These are phyloP conservation scores for Ammodytes dubius DNA, from an alignment of 2,113 vertebrate species.

Conservation along the genomic window DNA sequence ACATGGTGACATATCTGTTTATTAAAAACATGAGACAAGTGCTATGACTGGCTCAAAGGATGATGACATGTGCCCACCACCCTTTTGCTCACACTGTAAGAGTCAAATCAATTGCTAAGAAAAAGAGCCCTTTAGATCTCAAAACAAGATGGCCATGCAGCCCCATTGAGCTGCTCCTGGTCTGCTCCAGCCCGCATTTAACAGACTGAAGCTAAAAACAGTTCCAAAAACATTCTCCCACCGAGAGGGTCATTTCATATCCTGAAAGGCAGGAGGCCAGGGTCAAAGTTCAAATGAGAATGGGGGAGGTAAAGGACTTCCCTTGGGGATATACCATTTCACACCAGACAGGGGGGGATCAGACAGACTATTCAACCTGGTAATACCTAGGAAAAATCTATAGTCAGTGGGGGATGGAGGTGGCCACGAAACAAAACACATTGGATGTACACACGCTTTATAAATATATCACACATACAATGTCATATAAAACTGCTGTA, in stretches of 20 bases:
- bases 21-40: slow-evolving; percentile 9
- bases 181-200: slow-evolving; percentile 33
- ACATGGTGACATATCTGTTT: slow-evolving; percentile 7
- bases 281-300: slow-evolving; percentile 82
- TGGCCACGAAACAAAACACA: slow-evolving; percentile 6
- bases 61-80: not conserved
- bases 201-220: slow-evolving; percentile 42
- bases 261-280: slow-evolving; percentile 74
- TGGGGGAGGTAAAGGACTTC: slow-evolving; percentile 47
- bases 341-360: slow-evolving; percentile 78
- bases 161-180: slow-evolving; percentile 36
- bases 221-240: slow-evolving; percentile 59
- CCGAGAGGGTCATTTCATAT: slow-evolving; percentile 77
- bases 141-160: slow-evolving; percentile 28
- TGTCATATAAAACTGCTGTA: not conserved
- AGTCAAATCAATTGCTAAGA: slow-evolving; percentile 1
- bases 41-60: not conserved
- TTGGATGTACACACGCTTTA: not conserved
- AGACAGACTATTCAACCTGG: slow-evolving; percentile 57
- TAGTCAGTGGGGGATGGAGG: not conserved
- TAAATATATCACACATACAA: not conserved
- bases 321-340: slow-evolving; percentile 74
- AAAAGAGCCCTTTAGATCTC: not conserved
- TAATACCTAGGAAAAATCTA: slow-evolving; percentile 62
- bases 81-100: not conserved